A percentile compares a stretch with the other conserved stretches of the same genome.
These are phyloP conservation scores for Mamestra brassicae DNA, from an alignment of 2,888 invertebrate genomes.

Conservation along the genomic window DNA sequence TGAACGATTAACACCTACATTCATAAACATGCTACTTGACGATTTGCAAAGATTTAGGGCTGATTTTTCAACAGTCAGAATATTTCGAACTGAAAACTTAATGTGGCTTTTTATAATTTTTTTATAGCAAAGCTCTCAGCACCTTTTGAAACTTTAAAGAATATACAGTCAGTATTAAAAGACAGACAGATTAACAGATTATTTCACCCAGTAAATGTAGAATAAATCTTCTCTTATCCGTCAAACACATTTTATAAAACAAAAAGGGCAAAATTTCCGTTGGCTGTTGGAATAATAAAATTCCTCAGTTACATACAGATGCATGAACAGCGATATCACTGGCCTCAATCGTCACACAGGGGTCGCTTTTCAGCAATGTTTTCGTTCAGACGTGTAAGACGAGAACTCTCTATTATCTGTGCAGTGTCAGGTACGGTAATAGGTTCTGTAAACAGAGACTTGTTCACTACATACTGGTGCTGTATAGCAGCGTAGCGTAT, in stretches of 20 bases:
- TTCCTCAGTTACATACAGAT: constrained; percentile 8
- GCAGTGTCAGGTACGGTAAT: constrained; percentile 28
- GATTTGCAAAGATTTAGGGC: not conserved
- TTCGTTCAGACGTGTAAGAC: constrained; percentile 44
- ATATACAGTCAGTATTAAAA: too few species aligned
- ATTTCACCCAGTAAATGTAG: too few species aligned
- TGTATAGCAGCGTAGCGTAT: not conserved
- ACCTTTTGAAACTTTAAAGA: too few species aligned
- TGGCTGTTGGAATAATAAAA: constrained; percentile 9
- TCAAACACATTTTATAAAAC: not conserved
- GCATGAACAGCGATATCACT: constrained; percentile 6
- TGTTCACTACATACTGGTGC: not conserved
- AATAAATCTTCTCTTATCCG: too few species aligned
- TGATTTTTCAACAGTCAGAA: too few species aligned
- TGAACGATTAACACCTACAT: constrained; percentile 31
- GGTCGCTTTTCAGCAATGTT: constrained; percentile 62
- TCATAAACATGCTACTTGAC: not conserved
- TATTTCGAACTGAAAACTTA: too few species aligned
- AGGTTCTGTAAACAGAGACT: constrained; percentile 34
- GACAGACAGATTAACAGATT: too few species aligned
- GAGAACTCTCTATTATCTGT: constrained; percentile 42
- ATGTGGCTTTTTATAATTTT: too few species aligned
- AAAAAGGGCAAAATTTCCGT: not conserved
- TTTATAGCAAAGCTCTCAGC: not conserved
- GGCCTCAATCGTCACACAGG: constrained; percentile 34